Percentiles rank a stretch among this genome's conserved stretches.
Evolutionary conservation across 2,888 invertebrate genomes (phyloP).

Genomic region (Glyphotaelius pellucidus): DNA sequence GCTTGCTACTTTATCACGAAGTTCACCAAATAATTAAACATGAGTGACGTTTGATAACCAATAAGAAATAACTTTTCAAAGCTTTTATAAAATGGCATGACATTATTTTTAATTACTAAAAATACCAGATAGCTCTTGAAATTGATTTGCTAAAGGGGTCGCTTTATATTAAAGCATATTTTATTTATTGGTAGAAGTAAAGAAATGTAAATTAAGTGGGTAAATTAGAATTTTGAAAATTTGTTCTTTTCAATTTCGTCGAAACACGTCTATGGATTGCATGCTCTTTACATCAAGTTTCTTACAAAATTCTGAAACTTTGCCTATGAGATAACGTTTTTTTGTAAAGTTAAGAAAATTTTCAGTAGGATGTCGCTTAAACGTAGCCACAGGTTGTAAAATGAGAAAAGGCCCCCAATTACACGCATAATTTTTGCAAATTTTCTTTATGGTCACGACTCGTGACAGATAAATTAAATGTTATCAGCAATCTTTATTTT

Average conservation of each 20-base stretch:
- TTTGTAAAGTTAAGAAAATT: neutral
- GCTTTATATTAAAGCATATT: too few species aligned
- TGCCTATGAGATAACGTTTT: neutral
- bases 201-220: neutral
- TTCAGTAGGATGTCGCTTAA: neutral
- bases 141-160: too few species aligned
- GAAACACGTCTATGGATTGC: neutral
- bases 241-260: neutral
- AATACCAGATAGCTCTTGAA: neutral
- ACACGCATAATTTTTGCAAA: neutral
- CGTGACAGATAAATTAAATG: neutral
- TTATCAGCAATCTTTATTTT: neutral
- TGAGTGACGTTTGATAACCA: neutral
- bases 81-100: neutral
- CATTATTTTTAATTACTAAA: neutral
- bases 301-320: neutral
- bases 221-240: too few species aligned
- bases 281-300: neutral
- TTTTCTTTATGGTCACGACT: neutral
- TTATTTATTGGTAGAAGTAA: neutral
- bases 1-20: neutral
- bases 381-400: neutral
- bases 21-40: neutral
- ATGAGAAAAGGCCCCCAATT: neutral
- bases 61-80: too few species aligned